phyloP scores from a whole-genome alignment of 2,113 vertebrate genomes.

The Paralichthys olivaceus region DNA sequence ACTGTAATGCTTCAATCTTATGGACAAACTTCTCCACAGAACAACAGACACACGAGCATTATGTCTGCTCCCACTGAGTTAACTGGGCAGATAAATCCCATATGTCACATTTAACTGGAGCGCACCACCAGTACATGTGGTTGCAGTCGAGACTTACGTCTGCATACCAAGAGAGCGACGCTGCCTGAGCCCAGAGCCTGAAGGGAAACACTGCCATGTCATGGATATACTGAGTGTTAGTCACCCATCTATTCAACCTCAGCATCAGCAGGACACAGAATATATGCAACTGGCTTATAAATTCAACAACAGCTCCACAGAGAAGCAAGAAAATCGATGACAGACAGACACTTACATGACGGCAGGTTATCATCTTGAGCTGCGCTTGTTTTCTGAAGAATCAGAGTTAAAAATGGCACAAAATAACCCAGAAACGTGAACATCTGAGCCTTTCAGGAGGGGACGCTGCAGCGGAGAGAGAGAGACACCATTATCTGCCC shows the following conservation, averaged over 20 bases:
- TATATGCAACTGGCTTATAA: background rate
- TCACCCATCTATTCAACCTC: conserved; percentile 1
- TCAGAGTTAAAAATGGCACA: conserved; percentile 66
- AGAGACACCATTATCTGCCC: conserved; percentile 18
- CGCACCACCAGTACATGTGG: conserved; percentile 6
- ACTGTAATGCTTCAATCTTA: no score
- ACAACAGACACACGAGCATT: background rate
- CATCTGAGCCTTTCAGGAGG: conserved; percentile 55
- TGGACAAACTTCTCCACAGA: background rate
- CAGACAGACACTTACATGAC: conserved; percentile 67
- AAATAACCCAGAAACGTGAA: conserved; percentile 72
- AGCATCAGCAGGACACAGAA: background rate
- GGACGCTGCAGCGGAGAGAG: background rate
- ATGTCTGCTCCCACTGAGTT: background rate
- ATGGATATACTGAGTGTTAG: conserved; percentile 24
- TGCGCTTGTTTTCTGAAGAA: conserved; percentile 68
- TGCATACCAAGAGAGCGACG: conserved; percentile 7
- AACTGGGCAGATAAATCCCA: conserved; percentile 9
- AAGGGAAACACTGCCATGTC: conserved; percentile 19
- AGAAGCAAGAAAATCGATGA: background rate
- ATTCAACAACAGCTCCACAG: no score
- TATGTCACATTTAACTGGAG: conserved; percentile 1
- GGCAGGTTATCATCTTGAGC: conserved; percentile 52
- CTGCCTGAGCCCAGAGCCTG: conserved; percentile 52
- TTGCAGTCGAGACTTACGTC: conserved; percentile 25